These are phyloP conservation scores for Catocala fraxini DNA, from an alignment of 2,888 invertebrate genomes.

Conservation along the genomic window DNA sequence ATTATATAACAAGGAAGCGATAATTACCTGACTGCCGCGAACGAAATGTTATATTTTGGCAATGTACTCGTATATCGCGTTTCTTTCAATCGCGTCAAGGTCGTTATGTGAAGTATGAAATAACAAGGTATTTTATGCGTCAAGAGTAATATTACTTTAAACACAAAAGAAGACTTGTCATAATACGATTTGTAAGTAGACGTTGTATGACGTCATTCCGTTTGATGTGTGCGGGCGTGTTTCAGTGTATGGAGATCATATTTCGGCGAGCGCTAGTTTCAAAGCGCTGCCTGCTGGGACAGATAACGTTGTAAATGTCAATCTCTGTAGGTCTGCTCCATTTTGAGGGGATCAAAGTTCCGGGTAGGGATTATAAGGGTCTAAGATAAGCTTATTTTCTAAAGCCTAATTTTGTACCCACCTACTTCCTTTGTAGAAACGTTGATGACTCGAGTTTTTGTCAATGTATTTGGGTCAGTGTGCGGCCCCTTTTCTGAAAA, in stretches of 20 bases:
- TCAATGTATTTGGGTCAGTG: slow-evolving; percentile 42
- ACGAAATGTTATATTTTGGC: too few species aligned
- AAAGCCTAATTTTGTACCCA: slow-evolving; percentile 80
- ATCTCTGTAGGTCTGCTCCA: slow-evolving; percentile 80
- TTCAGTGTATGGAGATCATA: slow-evolving; percentile 52
- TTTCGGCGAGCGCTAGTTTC: slow-evolving; percentile 64
- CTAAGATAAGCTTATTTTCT: slow-evolving; percentile 84
- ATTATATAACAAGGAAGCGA: slow-evolving; percentile 19
- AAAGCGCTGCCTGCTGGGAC: slow-evolving; percentile 73
- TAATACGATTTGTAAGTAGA: slow-evolving; percentile 49
- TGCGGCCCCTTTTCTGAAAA: slow-evolving; percentile 27
- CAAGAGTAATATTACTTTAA: slow-evolving; percentile 34
- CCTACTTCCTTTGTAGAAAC: slow-evolving; percentile 70
- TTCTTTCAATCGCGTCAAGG: slow-evolving; percentile 19
- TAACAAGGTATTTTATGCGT: slow-evolving; percentile 42
- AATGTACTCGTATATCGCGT: slow-evolving; percentile 10
- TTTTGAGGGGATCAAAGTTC: slow-evolving; percentile 84
- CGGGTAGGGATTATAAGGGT: slow-evolving; percentile 85
- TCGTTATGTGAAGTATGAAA: slow-evolving; percentile 41
- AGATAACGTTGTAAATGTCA: slow-evolving; percentile 84
- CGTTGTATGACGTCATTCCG: slow-evolving; percentile 47
- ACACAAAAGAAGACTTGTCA: slow-evolving; percentile 51
- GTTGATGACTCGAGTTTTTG: slow-evolving; percentile 64
- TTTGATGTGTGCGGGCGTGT: slow-evolving; percentile 51
- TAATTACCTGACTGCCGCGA: slow-evolving; percentile 21